Percentiles rank a stretch among this genome's conserved stretches.
phyloP scores from a whole-genome alignment of 2,113 vertebrate genomes.

The Petrocephalus microphthalmus region DNA sequence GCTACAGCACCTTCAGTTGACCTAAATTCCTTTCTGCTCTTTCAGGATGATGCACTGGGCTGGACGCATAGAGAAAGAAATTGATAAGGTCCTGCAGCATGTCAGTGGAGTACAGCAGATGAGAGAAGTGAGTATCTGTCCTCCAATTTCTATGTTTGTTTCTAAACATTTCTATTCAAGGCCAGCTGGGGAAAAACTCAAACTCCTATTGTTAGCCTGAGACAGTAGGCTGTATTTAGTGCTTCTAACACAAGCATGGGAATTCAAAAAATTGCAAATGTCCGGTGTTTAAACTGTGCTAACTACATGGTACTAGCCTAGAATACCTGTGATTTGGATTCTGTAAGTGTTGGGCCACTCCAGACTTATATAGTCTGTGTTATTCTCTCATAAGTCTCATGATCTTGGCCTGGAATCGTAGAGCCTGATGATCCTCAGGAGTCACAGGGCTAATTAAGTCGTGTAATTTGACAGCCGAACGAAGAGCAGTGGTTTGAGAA shows the following conservation, averaged over 20 bases:
- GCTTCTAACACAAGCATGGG: neutral
- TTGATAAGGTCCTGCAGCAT: constrained; percentile 68
- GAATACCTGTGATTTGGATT: neutral
- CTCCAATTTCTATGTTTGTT: neutral
- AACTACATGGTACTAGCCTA: neutral
- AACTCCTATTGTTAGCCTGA: neutral
- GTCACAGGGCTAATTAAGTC: neutral
- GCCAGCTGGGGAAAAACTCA: neutral
- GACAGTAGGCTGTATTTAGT: neutral
- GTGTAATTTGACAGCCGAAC: neutral
- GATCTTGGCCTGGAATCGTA: neutral
- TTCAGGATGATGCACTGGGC: constrained; percentile 74
- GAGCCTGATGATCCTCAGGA: neutral
- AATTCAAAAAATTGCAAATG: neutral
- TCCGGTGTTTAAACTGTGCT: neutral
- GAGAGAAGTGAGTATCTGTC: constrained; percentile 56
- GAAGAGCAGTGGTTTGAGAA: neutral
- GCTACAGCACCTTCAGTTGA: neutral
- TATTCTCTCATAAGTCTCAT: neutral
- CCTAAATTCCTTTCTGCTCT: constrained; percentile 16
- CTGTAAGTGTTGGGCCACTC: neutral
- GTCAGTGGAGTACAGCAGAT: constrained; percentile 70
- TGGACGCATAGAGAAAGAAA: constrained; percentile 70
- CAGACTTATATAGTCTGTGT: neutral
- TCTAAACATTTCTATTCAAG: neutral